phyloP scores from a whole-genome alignment of 2,888 invertebrate genomes.

The Apotomis betuletana region DNA sequence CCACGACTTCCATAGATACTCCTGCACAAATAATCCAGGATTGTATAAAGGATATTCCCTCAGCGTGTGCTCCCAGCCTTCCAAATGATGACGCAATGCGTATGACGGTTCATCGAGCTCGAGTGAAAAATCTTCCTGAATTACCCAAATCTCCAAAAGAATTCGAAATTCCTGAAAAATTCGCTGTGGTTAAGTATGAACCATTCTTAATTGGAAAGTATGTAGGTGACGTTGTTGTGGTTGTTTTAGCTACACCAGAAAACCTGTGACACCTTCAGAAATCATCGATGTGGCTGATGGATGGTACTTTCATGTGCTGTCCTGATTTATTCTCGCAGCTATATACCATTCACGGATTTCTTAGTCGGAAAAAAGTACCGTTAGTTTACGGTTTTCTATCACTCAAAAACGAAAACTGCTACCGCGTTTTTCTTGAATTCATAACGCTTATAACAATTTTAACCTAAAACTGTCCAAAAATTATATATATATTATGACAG shows the following conservation, averaged over 20 bases:
- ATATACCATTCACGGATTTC: background rate
- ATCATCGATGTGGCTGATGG: background rate
- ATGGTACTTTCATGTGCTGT: constrained; percentile 1
- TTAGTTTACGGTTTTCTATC: constrained; percentile 1
- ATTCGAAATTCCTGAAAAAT: constrained; percentile 6
- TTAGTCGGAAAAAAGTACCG: background rate
- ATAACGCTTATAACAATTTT: background rate
- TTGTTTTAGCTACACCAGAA: constrained; percentile 7
- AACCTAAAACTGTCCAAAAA: background rate
- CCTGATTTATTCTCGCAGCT: background rate
- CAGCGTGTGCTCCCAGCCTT: background rate
- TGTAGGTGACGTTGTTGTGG: background rate
- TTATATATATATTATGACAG: background rate
- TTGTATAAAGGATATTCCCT: background rate
- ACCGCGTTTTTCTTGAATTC: constrained; percentile 5
- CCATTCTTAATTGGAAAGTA: constrained; percentile 1
- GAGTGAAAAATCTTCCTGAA: background rate
- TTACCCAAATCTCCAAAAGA: background rate
- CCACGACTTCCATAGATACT: background rate
- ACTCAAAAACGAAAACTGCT: constrained; percentile 5
- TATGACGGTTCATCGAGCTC: background rate
- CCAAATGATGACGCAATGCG: constrained; percentile 1
- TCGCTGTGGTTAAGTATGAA: background rate
- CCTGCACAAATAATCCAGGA: constrained; percentile 8
- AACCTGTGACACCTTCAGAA: background rate